phyloP scores from a whole-genome alignment of 1,140 invertebrate genomes.

The Drosophila mayri region DNA sequence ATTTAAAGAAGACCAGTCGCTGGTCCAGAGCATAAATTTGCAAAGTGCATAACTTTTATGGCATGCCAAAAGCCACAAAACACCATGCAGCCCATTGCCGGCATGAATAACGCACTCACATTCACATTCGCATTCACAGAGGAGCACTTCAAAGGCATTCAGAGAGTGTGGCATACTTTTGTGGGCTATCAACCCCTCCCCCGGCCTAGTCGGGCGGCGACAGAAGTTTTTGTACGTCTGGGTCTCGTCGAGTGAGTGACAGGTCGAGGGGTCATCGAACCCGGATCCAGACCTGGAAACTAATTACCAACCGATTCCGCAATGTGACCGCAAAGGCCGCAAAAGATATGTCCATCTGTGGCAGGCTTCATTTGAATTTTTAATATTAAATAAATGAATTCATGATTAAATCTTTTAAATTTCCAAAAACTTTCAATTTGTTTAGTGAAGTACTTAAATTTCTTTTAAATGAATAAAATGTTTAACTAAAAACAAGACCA shows the following conservation, averaged over 20 bases:
- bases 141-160: constrained; percentile 75
- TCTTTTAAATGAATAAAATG: background rate
- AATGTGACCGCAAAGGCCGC: constrained; percentile 49
- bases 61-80: constrained; percentile 81
- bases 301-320: constrained; percentile 60
- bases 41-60: constrained; percentile 80
- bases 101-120: constrained; percentile 67
- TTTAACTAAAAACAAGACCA: background rate
- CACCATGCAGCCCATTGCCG: constrained; percentile 68
- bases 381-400: background rate
- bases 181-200: constrained; percentile 37
- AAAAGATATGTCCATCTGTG: constrained; percentile 46
- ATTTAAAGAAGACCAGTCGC: constrained; percentile 30
- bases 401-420: background rate
- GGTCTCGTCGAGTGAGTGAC: constrained; percentile 51
- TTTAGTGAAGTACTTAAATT: background rate
- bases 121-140: constrained; percentile 29
- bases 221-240: constrained; percentile 57
- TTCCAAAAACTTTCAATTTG: background rate
- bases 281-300: constrained; percentile 34
- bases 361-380: constrained; percentile 13
- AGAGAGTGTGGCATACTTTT: constrained; percentile 71
- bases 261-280: constrained; percentile 53
- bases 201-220: constrained; percentile 43
- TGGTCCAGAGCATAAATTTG: constrained; percentile 68